Conservation (phyloP, 2,113 vertebrate genomes). For the Panthera leo region DNA sequence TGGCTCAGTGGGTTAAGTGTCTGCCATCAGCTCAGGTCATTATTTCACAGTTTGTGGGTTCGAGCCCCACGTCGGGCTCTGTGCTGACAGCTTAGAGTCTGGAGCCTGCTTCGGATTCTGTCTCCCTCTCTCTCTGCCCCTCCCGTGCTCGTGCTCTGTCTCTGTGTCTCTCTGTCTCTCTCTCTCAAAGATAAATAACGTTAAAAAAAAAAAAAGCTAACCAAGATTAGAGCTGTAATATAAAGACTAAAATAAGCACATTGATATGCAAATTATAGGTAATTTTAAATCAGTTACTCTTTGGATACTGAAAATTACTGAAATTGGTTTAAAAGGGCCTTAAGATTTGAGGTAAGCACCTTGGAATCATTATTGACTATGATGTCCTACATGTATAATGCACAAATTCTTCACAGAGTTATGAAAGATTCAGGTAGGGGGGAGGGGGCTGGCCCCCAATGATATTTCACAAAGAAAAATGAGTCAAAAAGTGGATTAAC, state of each 20-base stretch:
- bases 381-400: background rate
- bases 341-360: background rate
- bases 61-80: too few species aligned
- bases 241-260: background rate
- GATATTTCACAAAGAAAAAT: slow-evolving; percentile 3
- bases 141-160: too few species aligned
- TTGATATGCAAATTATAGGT: background rate
- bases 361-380: background rate
- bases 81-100: too few species aligned
- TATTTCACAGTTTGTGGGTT: too few species aligned
- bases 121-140: too few species aligned
- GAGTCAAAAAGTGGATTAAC: background rate
- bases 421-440: background rate
- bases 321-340: background rate
- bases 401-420: background rate
- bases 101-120: too few species aligned
- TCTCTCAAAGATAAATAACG: too few species aligned
- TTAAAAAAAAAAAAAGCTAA: background rate
- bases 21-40: too few species aligned
- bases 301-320: background rate
- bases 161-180: too few species aligned
- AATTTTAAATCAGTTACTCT: slow-evolving; percentile 20
- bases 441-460: background rate
- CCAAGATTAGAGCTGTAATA: background rate
- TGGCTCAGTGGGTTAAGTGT: too few species aligned